These are phyloP conservation scores for Hirtodrosophila trivittata DNA, from an alignment of 2,888 invertebrate species.

Conservation along the genomic window DNA sequence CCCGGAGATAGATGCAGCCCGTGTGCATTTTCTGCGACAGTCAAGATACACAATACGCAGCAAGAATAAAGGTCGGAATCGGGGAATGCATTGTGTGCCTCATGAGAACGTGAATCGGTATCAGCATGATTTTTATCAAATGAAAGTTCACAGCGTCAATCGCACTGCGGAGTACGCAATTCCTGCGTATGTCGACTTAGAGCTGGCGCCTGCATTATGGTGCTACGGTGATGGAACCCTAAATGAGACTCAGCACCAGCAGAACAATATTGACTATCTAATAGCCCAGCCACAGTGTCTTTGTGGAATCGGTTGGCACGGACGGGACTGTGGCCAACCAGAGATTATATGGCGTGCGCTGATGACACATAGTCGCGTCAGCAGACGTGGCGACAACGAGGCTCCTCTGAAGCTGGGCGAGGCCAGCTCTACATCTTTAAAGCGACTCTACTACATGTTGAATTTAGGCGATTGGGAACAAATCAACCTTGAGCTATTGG, in stretches of 20 bases:
- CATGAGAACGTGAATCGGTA: conserved; percentile 65
- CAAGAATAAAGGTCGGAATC: conserved; percentile 9
- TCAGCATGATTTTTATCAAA: conserved; percentile 65
- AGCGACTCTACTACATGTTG: conserved; percentile 86
- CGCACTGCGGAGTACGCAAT: conserved; percentile 62
- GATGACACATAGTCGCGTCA: conserved; percentile 83
- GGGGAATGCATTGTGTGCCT: conserved; percentile 31
- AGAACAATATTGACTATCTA: conserved; percentile 57
- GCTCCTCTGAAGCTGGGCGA: conserved; percentile 67
- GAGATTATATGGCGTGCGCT: conserved; percentile 88
- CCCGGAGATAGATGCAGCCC: conserved; percentile 11
- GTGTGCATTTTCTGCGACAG: conserved; percentile 67
- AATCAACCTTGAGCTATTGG: conserved; percentile 85
- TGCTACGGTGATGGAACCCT: conserved; percentile 78
- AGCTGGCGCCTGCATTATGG: conserved; percentile 60
- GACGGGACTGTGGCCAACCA: conserved; percentile 87
- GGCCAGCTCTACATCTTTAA: conserved; percentile 64
- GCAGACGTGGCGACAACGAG: conserved; percentile 79
- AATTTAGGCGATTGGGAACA: conserved; percentile 83
- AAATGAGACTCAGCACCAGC: conserved; percentile 47
- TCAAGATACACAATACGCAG: conserved; percentile 6
- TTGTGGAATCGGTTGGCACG: conserved; percentile 87
- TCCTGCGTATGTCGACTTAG: conserved; percentile 57
- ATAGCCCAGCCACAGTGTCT: conserved; percentile 83
- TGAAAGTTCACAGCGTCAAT: conserved; percentile 60